Conservation (phyloP, 2,888 invertebrate genomes). For the Spilosoma lubricipeda region DNA sequence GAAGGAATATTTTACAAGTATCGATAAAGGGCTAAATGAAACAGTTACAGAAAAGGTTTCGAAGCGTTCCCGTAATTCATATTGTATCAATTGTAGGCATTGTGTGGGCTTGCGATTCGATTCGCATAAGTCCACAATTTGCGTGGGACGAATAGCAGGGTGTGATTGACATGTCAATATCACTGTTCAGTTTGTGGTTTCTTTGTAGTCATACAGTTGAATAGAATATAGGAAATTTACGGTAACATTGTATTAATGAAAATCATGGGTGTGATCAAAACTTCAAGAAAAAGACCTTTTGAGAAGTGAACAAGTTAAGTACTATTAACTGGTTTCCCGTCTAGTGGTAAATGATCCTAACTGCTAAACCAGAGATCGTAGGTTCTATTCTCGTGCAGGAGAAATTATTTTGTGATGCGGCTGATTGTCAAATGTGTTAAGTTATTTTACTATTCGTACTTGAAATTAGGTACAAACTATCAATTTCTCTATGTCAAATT, state of each 20-base stretch:
- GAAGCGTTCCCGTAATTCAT: conserved; percentile 13
- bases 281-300: background rate
- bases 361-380: too few relatives aligned
- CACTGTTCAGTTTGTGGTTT: conserved; percentile 30
- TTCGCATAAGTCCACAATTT: conserved; percentile 56
- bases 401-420: too few relatives aligned
- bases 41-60: conserved; percentile 53
- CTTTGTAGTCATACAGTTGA: conserved; percentile 30
- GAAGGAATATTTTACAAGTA: conserved; percentile 10
- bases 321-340: too few relatives aligned
- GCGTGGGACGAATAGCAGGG: conserved; percentile 35
- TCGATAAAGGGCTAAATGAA: conserved; percentile 46
- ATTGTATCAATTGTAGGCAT: conserved; percentile 71
- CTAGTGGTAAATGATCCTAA: too few relatives aligned
- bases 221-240: conserved; percentile 37
- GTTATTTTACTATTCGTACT: too few relatives aligned
- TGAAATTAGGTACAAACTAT: too few relatives aligned
- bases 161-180: conserved; percentile 58
- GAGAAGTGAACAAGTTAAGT: too few relatives aligned
- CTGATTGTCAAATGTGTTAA: too few relatives aligned
- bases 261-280: background rate
- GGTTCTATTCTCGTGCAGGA: too few relatives aligned
- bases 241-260: conserved; percentile 6
- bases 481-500: too few relatives aligned
- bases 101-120: conserved; percentile 58